Evolutionary conservation across 23 tunicate species (phyloP).

Genomic region (Ascidia mentula): DNA sequence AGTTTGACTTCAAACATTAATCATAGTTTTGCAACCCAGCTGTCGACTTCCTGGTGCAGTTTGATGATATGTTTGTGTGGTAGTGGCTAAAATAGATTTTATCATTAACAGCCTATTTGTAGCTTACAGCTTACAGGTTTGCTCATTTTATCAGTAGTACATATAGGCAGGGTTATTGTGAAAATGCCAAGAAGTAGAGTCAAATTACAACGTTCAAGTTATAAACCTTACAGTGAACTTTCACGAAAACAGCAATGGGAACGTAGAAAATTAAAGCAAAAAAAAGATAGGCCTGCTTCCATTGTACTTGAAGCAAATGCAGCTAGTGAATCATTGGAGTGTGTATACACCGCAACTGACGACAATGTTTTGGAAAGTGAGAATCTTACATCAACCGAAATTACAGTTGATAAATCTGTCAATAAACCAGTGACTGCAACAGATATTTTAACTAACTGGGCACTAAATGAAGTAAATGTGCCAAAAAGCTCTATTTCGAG

Average conservation of each 20-base stretch:
- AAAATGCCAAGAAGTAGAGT: background rate
- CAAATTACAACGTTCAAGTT: background rate
- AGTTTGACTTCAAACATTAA: too few species aligned
- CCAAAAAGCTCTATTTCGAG: slow-evolving; percentile 27
- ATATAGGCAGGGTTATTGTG: background rate
- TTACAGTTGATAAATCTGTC: background rate
- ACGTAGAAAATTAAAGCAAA: background rate
- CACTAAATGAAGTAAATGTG: slow-evolving; percentile 27
- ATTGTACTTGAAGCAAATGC: background rate
- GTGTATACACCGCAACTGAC: background rate
- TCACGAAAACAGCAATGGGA: background rate
- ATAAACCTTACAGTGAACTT: background rate
- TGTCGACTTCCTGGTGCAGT: too few species aligned
- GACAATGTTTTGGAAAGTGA: too few species aligned
- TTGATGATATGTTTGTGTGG: too few species aligned
- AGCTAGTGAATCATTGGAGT: background rate
- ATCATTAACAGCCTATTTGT: too few species aligned
- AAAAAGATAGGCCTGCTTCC: background rate
- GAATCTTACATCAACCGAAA: background rate
- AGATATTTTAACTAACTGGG: slow-evolving; percentile 25
- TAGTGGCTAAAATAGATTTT: too few species aligned
- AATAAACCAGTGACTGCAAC: background rate
- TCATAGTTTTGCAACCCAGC: too few species aligned
- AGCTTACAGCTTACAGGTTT: too few species aligned
- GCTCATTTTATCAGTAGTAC: background rate